phyloP scores from a whole-genome alignment of 2,888 invertebrate genomes.

The Lissonota sp. region DNA sequence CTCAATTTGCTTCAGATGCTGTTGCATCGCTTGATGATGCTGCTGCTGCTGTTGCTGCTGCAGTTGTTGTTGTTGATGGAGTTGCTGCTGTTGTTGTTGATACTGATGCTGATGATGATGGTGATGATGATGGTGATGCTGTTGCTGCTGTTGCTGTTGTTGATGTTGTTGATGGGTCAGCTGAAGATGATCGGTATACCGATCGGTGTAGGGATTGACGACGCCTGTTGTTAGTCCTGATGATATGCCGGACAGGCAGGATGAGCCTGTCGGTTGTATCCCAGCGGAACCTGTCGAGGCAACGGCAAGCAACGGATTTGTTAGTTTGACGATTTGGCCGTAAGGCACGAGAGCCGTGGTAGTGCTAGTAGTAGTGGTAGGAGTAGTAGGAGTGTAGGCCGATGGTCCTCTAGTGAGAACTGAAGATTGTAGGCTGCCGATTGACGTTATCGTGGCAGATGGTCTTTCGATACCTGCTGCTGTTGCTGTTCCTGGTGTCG shows the following conservation, averaged over 20 bases:
- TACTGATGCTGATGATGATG: constrained; percentile 82
- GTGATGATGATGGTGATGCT: constrained; percentile 82
- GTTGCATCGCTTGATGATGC: constrained; percentile 69
- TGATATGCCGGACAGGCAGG: constrained; percentile 78
- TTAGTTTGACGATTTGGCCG: constrained; percentile 73
- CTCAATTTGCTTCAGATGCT: constrained; percentile 80
- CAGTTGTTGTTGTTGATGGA: constrained; percentile 71
- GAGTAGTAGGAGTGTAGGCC: constrained; percentile 60
- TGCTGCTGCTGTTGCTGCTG: constrained; percentile 75
- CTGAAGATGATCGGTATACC: constrained; percentile 72
- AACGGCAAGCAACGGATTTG: constrained; percentile 78
- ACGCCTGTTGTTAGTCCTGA: constrained; percentile 80
- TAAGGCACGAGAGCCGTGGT: constrained; percentile 76
- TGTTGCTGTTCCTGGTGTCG: constrained; percentile 84
- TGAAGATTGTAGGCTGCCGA: constrained; percentile 76
- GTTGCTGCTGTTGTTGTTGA: constrained; percentile 72
- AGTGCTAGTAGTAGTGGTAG: constrained; percentile 40
- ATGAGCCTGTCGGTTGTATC: constrained; percentile 69
- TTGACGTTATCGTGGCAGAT: constrained; percentile 61
- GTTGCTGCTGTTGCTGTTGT: constrained; percentile 84
- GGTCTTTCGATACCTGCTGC: constrained; percentile 75
- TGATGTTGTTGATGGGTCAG: constrained; percentile 53
- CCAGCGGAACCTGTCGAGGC: constrained; percentile 76
- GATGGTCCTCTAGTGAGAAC: constrained; percentile 77
- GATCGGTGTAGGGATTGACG: constrained; percentile 80